Base-by-base conservation (phyloP, 2,113 vertebrate genomes). In the Daubentonia madagascariensis region DNA sequence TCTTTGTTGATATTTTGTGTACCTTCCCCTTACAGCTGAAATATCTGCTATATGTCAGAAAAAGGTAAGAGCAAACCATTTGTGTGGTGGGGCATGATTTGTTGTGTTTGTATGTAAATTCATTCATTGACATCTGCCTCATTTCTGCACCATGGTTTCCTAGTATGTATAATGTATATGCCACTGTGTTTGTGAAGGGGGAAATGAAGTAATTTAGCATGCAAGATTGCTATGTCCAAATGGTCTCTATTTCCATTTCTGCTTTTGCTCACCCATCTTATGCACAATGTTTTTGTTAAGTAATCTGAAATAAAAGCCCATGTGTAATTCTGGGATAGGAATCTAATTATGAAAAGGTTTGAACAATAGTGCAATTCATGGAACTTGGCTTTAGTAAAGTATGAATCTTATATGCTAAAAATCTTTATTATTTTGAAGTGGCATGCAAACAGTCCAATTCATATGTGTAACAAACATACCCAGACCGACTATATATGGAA, bases 31-130 rank as follows among this genome's bases (percentile, higher is more conserved):
- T 99, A 98, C 99, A 99, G 99, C 99, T 99, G 99, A 99, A 99
- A 99, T 99, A 99, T 99, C 99, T 98, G 99, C 99, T 98, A 99
- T 99, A 99, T 99, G 99, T 99, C 99, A 99, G 99, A 99, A 99
- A 98, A 99, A 99, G 99, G 99, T 99, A 99, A 99, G 99, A 98
- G 72, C 89, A 73, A 83, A 95, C 91, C 67, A 45, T 98, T 87
- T 97, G 75, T 98, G 95, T 98, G 95, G 89, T 98, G 98, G 80
- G 86, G 95, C 98, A 98, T 98, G 98, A 97, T 85, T 98, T 96
- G 93, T 63, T 96, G 98, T 99, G 96, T 98, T 85, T 93, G 97
- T 98, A 61, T 96, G 97, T 98, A 95, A 97, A 79, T 85, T 98
- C 98, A 98, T 98, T 98, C 98, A 98, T 98, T 85, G 79, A 96